Conservation (phyloP, 2,113 vertebrate genomes). For the Podarcis raffonei region DNA sequence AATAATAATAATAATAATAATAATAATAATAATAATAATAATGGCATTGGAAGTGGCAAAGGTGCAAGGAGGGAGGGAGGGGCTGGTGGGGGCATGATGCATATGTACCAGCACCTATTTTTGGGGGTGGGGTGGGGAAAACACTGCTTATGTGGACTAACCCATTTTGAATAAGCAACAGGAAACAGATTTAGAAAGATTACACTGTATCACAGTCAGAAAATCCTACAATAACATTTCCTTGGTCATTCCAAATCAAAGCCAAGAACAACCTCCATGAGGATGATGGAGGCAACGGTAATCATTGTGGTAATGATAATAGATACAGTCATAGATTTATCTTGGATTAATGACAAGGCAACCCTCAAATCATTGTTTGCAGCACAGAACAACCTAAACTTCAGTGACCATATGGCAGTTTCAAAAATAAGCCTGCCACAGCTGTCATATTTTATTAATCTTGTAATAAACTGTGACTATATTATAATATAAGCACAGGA, state of each 20-base stretch:
- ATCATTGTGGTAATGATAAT: constrained; percentile 4
- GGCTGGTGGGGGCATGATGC: too few relatives aligned
- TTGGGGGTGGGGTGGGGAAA: too few relatives aligned
- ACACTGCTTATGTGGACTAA: background rate
- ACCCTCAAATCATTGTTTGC: constrained; percentile 43
- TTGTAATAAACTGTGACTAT: constrained; percentile 25
- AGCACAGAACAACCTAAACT: constrained; percentile 32
- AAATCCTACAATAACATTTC: constrained; percentile 1
- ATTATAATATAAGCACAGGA: constrained; percentile 50
- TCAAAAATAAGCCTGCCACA: constrained; percentile 36
- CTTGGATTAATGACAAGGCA: constrained; percentile 44
- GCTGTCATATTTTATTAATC: constrained; percentile 57
- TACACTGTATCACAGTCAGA: background rate
- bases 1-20: too few relatives aligned
- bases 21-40: too few relatives aligned
- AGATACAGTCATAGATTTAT: constrained; percentile 15
- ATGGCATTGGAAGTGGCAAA: background rate
- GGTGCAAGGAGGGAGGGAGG: too few relatives aligned
- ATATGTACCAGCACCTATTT: too few relatives aligned
- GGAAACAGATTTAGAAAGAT: background rate
- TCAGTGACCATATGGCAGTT: constrained; percentile 45
- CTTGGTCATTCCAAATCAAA: background rate
- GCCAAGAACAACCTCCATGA: constrained; percentile 12
- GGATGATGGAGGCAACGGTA: background rate
- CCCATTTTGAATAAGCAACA: background rate